phyloP scores from a whole-genome alignment of 2,888 invertebrate genomes.

The Dolomedes plantarius region DNA sequence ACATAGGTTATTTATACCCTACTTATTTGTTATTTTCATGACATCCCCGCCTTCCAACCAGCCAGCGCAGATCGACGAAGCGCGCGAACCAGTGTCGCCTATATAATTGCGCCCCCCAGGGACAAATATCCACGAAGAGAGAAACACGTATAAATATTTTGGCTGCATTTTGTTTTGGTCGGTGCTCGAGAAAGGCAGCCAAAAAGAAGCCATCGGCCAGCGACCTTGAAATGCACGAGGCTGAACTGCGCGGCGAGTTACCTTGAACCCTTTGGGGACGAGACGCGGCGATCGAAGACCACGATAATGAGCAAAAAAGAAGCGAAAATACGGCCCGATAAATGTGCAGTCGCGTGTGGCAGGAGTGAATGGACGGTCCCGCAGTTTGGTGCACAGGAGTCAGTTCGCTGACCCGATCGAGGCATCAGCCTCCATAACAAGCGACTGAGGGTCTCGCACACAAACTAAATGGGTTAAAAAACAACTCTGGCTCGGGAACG shows the following conservation, averaged over 20 bases:
- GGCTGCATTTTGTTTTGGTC: neutral
- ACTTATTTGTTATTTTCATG: neutral
- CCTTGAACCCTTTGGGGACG: slow-evolving; percentile 42
- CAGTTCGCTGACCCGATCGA: slow-evolving; percentile 51
- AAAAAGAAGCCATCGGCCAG: slow-evolving; percentile 52
- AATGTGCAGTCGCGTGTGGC: neutral
- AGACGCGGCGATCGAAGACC: too few relatives aligned
- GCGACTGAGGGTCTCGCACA: neutral
- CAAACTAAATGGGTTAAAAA: neutral
- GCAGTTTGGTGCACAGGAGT: neutral
- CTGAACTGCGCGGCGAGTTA: neutral
- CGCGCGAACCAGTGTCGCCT: neutral
- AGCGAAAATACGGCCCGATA: neutral
- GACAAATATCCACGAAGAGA: neutral
- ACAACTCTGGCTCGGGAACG: neutral
- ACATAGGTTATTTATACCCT: neutral
- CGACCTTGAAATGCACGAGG: slow-evolving; percentile 46
- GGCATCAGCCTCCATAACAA: neutral
- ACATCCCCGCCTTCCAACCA: neutral
- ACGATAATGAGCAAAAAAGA: slow-evolving; percentile 17
- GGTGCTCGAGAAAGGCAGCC: neutral
- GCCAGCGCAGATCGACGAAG: neutral
- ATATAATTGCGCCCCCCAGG: neutral
- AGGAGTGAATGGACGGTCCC: slow-evolving; percentile 13
- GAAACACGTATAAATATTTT: neutral